Conservation (phyloP, 92 coral and sea anemone genomes). For the Parazoanthus darwini region DNA sequence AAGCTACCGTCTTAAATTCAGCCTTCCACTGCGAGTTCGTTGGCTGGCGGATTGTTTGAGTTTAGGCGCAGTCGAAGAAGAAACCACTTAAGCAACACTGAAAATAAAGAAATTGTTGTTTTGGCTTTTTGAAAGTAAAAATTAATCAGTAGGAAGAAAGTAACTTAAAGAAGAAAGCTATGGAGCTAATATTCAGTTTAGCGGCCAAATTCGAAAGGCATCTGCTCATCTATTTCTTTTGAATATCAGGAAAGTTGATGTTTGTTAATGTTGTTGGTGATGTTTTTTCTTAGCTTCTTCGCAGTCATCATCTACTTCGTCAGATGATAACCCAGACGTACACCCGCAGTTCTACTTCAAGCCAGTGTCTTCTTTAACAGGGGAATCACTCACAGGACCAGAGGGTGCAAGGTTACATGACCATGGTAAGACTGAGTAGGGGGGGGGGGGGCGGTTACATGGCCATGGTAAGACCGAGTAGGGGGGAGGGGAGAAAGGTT, state of each 20-base stretch:
- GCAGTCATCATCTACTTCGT: neutral
- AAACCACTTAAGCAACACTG: too few species aligned
- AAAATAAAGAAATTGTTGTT: too few species aligned
- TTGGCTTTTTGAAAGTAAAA: too few species aligned
- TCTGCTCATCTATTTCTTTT: neutral
- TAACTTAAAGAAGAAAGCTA: too few species aligned
- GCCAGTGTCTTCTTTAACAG: conserved; percentile 61
- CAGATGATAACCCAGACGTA: conserved; percentile 33
- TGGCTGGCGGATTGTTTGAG: too few species aligned
- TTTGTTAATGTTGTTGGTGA: neutral
- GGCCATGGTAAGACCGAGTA: neutral
- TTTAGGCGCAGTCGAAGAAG: too few species aligned
- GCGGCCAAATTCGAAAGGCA: neutral
- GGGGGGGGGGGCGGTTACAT: neutral
- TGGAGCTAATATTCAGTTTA: too few species aligned
- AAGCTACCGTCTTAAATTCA: neutral
- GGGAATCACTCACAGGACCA: conserved; percentile 66
- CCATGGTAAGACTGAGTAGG: conserved; percentile 54
- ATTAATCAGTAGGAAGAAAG: too few species aligned
- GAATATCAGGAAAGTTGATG: neutral
- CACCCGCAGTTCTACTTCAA: conserved; percentile 70
- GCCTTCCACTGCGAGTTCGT: too few species aligned
- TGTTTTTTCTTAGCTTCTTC: conserved; percentile 24
- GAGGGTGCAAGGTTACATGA: conserved; percentile 70
- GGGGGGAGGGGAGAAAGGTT: neutral